These are phyloP conservation scores for Dysmachus trigonus DNA, from an alignment of 2,888 invertebrate species.

Conservation along the genomic window DNA sequence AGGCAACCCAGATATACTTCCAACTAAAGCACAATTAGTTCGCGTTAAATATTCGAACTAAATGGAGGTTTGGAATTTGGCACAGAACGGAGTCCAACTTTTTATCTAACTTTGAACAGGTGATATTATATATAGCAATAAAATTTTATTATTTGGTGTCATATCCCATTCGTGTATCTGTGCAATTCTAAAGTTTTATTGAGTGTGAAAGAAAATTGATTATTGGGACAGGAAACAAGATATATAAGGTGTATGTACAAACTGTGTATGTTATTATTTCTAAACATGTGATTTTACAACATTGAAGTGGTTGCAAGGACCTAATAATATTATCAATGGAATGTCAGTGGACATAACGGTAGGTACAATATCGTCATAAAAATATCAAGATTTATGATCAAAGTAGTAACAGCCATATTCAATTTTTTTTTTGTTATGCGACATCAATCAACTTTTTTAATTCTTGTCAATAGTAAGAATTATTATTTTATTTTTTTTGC, in stretches of 20 bases:
- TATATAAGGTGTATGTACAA: neutral
- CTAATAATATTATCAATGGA: neutral
- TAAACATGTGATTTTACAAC: neutral
- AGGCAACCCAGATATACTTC: neutral
- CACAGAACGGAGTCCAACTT: neutral
- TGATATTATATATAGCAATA: neutral
- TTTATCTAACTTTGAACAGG: neutral
- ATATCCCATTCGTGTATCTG: neutral
- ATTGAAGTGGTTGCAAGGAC: neutral
- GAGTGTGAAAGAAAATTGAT: neutral
- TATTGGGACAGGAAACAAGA: neutral
- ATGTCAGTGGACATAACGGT: too few relatives aligned
- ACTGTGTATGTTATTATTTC: neutral
- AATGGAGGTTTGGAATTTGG: neutral
- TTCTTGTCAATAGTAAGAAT: too few relatives aligned
- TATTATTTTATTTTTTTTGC: too few relatives aligned
- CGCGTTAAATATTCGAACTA: neutral
- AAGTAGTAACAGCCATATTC: too few relatives aligned
- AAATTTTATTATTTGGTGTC: neutral
- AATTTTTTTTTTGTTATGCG: too few relatives aligned
- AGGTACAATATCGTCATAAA: too few relatives aligned
- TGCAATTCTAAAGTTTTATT: neutral
- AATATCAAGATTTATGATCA: too few relatives aligned
- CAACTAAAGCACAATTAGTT: neutral
- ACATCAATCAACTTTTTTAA: too few relatives aligned